phyloP scores from a whole-genome alignment of 2,888 invertebrate species.

The Laothoe populi region DNA sequence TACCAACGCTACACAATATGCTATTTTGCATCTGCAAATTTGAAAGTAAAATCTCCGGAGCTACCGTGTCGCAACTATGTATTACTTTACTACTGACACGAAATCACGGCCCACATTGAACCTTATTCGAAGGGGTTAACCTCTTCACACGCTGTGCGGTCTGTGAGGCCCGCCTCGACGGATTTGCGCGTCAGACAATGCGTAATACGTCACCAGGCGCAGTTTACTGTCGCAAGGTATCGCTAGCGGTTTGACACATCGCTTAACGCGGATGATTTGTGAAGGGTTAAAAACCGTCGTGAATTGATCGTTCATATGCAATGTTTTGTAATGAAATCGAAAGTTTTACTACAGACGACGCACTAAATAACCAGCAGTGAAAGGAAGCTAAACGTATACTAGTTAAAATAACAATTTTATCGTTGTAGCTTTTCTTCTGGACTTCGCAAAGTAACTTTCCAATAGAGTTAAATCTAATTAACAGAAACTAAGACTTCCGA shows the following conservation, averaged over 20 bases:
- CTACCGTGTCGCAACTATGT: conserved; percentile 81
- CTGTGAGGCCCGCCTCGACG: conserved; percentile 41
- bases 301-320: conserved; percentile 43
- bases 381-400: neutral
- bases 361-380: too few relatives aligned
- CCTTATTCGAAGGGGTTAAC: conserved; percentile 46
- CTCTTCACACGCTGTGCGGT: conserved; percentile 32
- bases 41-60: conserved; percentile 73
- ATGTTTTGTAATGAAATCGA: conserved; percentile 27
- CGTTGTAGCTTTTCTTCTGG: too few relatives aligned
- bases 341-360: conserved; percentile 13
- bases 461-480: too few relatives aligned
- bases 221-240: conserved; percentile 76
- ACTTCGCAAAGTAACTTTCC: too few relatives aligned
- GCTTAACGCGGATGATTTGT: conserved; percentile 77
- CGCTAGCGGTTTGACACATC: conserved; percentile 74
- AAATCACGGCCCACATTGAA: conserved; percentile 30
- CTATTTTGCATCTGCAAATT: conserved; percentile 77
- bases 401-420: too few relatives aligned
- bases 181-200: conserved; percentile 64
- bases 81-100: conserved; percentile 27
- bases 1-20: conserved; percentile 69
- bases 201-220: conserved; percentile 72
- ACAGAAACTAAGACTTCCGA: too few relatives aligned
- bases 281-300: conserved; percentile 58